phyloP scores from a whole-genome alignment of 2,888 invertebrate species.

The Pandemis cinnamomeana region DNA sequence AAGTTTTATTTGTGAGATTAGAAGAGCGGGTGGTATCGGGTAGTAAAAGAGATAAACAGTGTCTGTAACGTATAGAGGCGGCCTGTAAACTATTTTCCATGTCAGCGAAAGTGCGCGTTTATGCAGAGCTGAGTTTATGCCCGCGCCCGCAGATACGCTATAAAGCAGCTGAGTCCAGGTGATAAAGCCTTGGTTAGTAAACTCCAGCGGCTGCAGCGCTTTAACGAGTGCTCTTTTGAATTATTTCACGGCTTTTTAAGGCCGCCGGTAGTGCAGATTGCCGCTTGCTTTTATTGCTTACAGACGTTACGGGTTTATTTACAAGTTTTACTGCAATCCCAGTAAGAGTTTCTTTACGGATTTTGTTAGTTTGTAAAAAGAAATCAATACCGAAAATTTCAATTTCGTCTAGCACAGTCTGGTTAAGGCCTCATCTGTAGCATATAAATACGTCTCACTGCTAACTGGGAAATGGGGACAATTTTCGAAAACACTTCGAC shows the following conservation, averaged over 20 bases:
- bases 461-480: too few species aligned
- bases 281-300: constrained; percentile 64
- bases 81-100: constrained; percentile 82
- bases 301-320: constrained; percentile 45
- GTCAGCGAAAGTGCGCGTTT: constrained; percentile 80
- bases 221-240: constrained; percentile 77
- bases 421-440: too few species aligned
- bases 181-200: constrained; percentile 76
- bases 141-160: constrained; percentile 53
- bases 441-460: too few species aligned
- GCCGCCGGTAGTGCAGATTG: constrained; percentile 66
- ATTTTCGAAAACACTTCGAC: too few species aligned
- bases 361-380: constrained; percentile 34
- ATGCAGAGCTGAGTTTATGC: constrained; percentile 67
- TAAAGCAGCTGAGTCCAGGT: constrained; percentile 70
- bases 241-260: constrained; percentile 78
- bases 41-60: constrained; percentile 77
- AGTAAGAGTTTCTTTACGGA: constrained; percentile 37
- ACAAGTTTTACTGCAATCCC: constrained; percentile 39
- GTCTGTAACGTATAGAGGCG: constrained; percentile 66
- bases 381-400: neutral
- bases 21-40: constrained; percentile 67
- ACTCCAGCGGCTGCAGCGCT: constrained; percentile 72
- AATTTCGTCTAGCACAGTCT: neutral
- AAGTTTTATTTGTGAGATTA: constrained; percentile 81